Percentiles rank a stretch among this genome's conserved stretches.
phyloP scores from a whole-genome alignment of 2,888 invertebrate species.

The Cybosia mesomella region DNA sequence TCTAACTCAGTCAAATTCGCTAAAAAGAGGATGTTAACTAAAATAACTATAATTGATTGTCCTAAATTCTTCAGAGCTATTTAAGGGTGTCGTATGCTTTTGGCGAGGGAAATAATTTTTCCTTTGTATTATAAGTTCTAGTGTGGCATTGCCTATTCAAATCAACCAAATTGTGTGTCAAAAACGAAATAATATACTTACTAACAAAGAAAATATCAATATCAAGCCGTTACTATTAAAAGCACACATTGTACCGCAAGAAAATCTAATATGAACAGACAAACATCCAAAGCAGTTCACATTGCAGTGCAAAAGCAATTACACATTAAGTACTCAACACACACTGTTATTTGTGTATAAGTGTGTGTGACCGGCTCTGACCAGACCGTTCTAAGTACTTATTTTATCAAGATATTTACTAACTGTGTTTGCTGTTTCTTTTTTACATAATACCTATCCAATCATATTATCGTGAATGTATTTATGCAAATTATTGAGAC shows the following conservation, averaged over 20 bases:
- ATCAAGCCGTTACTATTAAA: slow-evolving; percentile 4
- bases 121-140: not conserved
- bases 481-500: too few relatives aligned
- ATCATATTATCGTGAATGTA: too few relatives aligned
- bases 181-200: not conserved
- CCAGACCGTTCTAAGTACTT: not conserved
- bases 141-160: not conserved
- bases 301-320: slow-evolving; percentile 48
- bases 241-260: slow-evolving; percentile 28
- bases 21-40: too few relatives aligned
- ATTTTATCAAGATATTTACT: too few relatives aligned
- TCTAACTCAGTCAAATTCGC: too few relatives aligned
- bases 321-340: slow-evolving; percentile 39
- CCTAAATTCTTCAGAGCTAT: not conserved
- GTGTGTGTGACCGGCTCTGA: not conserved
- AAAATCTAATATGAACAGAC: slow-evolving; percentile 39
- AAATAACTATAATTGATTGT: too few relatives aligned
- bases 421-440: too few relatives aligned
- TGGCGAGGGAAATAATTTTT: not conserved
- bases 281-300: slow-evolving; percentile 43
- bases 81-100: not conserved
- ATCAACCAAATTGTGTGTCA: not conserved
- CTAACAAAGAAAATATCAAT: not conserved
- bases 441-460: too few relatives aligned
- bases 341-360: not conserved